Evolutionary conservation across 2,797 vertebrate species (phyloP), one percentile per base, ranked within the genome.

Genomic region (Tolypeutes matacus): DNA sequence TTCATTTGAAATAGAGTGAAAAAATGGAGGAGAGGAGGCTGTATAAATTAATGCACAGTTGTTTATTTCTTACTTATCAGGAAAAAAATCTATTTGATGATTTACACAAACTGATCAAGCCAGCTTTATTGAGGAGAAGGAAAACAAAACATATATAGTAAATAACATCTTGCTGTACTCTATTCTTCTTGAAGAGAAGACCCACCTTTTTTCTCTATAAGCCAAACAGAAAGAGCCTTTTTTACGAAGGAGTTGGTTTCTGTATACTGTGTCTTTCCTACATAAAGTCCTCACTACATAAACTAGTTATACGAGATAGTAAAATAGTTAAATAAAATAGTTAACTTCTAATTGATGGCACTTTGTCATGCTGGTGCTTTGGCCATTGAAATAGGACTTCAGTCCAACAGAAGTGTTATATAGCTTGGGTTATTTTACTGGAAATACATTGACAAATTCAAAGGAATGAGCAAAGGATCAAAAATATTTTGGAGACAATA

Each of bases 401-500:
- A 70, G 65, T 31, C 18, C 53, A 89, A 62, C 3, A 25, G 31
- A 60, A 92, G 39, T 46, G 25, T 29, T 10, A 73, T 0, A 27
- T 11, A 42, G 62, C 46, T 46, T 56, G 39, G 69, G 34, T 67
- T 42, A 20, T 89, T 84, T 86, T 56, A 78, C 13, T 69, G 56
- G 14, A 92, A 84, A 56, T 60, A 29, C 2, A 49, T 3, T 46
- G 39, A 17, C 4, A 29, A 88, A 14, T 3, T 27, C 29, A 89
- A 73, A 96, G 31, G 29, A 83, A 92, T 42, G 13, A 86, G 6
- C 11, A 70, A 39, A 78, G 31, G 62, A 31, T 83, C 25, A 39
- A 82, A 95, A 39, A 31, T 5, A 89, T 93, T 56, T 81, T 81
- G 46, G 78, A 83, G 21, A 60, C 90, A 82, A 29, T 65, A 60